Percentiles rank a stretch among this genome's conserved stretches.
Evolutionary conservation across 1,140 invertebrate genomes (phyloP).

Genomic region (Idris sp.): DNA sequence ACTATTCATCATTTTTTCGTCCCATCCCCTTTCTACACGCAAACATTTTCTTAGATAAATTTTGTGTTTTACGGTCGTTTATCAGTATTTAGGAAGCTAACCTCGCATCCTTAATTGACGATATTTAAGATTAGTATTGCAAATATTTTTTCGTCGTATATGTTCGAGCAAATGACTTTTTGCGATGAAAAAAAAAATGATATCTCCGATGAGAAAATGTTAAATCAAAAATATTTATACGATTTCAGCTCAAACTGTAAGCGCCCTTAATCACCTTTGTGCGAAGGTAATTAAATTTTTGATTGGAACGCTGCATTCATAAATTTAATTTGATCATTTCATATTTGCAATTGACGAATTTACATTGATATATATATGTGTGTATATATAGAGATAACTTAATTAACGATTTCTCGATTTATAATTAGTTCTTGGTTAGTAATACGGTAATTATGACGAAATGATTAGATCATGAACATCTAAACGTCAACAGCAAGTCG

Average conservation of each 20-base stretch:
- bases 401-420: conserved; percentile 16
- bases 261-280: neutral
- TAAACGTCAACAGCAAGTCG: conserved; percentile 47
- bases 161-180: conserved; percentile 38
- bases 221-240: conserved; percentile 8
- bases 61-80: conserved; percentile 39
- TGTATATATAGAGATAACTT: conserved; percentile 5
- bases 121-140: conserved; percentile 48
- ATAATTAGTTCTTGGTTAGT: conserved; percentile 30
- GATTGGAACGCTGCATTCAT: too few species aligned
- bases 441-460: conserved; percentile 42
- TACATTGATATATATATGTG: too few species aligned
- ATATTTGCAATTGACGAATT: too few species aligned
- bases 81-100: conserved; percentile 38
- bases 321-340: too few species aligned
- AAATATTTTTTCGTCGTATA: conserved; percentile 34
- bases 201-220: too few species aligned
- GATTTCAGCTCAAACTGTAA: neutral
- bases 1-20: conserved; percentile 57
- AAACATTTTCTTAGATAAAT: conserved; percentile 61
- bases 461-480: conserved; percentile 37
- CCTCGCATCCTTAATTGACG: conserved; percentile 39
- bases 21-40: neutral
- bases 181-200: conserved; percentile 9
- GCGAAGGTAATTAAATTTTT: too few species aligned